Evolutionary conservation across 2,113 vertebrate genomes (phyloP).

Genomic region (Hipposideros armiger): DNA sequence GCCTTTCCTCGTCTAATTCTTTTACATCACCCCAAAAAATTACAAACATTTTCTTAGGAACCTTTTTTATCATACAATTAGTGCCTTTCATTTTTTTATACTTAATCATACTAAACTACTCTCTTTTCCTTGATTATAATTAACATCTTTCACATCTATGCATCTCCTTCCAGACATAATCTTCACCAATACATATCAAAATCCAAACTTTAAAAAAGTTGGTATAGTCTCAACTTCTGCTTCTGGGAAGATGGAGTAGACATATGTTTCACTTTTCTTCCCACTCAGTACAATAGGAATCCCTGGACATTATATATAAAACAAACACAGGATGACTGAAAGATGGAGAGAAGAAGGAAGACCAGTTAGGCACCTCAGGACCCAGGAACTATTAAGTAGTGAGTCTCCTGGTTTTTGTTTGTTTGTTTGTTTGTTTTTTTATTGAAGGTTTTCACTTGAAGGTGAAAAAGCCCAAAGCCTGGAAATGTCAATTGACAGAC

Average conservation of each 20-base stretch:
- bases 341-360: neutral
- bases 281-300: neutral
- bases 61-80: neutral
- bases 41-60: neutral
- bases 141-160: neutral
- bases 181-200: neutral
- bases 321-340: neutral
- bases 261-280: neutral
- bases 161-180: neutral
- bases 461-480: neutral
- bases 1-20: neutral
- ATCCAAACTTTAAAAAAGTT: neutral
- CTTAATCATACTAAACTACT: neutral
- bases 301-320: neutral
- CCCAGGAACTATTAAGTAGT: neutral
- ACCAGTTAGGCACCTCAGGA: neutral
- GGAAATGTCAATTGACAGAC: neutral
- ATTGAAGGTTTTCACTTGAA: no score
- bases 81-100: slow-evolving; percentile 1
- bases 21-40: neutral
- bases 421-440: neutral
- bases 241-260: neutral
- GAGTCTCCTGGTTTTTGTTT: neutral
- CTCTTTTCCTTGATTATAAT: neutral
- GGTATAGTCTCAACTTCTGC: neutral